Conservation (phyloP, 2,888 invertebrate genomes). For the Athrips mouffetella region DNA sequence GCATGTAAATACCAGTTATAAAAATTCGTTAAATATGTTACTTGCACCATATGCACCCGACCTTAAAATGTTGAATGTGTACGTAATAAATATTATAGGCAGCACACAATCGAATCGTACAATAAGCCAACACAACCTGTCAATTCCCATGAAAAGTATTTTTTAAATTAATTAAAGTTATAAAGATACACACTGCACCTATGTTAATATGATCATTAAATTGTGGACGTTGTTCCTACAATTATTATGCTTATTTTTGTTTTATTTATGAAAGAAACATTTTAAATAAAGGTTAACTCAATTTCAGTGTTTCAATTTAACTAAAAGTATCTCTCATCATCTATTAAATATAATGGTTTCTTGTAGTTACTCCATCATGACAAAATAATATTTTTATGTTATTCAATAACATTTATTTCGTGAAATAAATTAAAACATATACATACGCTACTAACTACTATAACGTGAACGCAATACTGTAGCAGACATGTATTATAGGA, state of each 20-base stretch:
- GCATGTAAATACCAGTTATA: not conserved
- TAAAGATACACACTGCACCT: constrained; percentile 33
- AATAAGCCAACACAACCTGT: constrained; percentile 14
- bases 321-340: too few species aligned
- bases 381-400: too few species aligned
- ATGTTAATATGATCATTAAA: constrained; percentile 42
- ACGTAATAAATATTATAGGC: constrained; percentile 6
- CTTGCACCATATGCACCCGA: constrained; percentile 6
- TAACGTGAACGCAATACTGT: constrained; percentile 16
- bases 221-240: constrained; percentile 49
- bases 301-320: constrained; percentile 14
- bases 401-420: constrained; percentile 11
- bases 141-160: constrained; percentile 14
- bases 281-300: constrained; percentile 54
- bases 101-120: constrained; percentile 15
- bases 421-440: constrained; percentile 2
- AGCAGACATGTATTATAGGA: not conserved
- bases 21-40: not conserved
- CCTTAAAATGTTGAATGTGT: not conserved
- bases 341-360: too few species aligned
- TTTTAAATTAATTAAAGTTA: too few species aligned
- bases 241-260: constrained; percentile 59
- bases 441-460: not conserved
- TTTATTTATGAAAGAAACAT: constrained; percentile 61
- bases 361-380: too few species aligned